Conservation (phyloP, 2,888 invertebrate species). For the Dyspetes luteomarginatus region DNA sequence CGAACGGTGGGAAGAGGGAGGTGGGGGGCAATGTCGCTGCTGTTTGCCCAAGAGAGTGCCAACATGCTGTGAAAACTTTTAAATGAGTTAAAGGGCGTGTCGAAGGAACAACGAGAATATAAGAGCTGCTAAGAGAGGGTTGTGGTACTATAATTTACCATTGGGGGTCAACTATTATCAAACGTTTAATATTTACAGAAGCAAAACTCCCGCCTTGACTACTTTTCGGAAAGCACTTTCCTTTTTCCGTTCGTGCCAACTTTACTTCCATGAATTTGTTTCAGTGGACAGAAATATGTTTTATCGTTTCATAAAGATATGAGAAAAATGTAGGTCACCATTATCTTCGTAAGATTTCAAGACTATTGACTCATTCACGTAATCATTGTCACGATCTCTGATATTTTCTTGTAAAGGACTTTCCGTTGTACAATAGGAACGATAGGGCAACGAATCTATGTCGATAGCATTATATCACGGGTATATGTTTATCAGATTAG, state of each 20-base stretch:
- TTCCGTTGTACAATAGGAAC: conserved; percentile 30
- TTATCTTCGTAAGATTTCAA: neutral
- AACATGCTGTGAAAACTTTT: conserved; percentile 51
- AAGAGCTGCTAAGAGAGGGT: conserved; percentile 19
- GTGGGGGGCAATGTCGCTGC: neutral
- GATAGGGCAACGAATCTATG: conserved; percentile 67
- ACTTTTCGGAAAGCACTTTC: neutral
- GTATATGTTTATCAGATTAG: conserved; percentile 76
- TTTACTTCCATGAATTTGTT: too few relatives aligned
- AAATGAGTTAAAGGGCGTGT: conserved; percentile 62
- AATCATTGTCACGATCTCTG: conserved; percentile 6
- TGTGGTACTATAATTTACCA: conserved; percentile 5
- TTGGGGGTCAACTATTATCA: conserved; percentile 3
- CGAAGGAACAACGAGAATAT: conserved; percentile 43
- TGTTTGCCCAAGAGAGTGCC: conserved; percentile 9
- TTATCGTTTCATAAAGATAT: neutral
- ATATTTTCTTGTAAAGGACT: conserved; percentile 36
- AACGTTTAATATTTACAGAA: conserved; percentile 39
- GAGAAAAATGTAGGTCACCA: neutral
- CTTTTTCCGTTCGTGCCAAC: too few relatives aligned
- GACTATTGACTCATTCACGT: conserved; percentile 3
- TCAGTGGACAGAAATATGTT: too few relatives aligned
- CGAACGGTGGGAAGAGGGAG: conserved; percentile 16
- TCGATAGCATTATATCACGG: conserved; percentile 72
- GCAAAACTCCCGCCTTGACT: too few relatives aligned